Conservation (phyloP, 2,113 vertebrate species). For the Hepsetus odoe region DNA sequence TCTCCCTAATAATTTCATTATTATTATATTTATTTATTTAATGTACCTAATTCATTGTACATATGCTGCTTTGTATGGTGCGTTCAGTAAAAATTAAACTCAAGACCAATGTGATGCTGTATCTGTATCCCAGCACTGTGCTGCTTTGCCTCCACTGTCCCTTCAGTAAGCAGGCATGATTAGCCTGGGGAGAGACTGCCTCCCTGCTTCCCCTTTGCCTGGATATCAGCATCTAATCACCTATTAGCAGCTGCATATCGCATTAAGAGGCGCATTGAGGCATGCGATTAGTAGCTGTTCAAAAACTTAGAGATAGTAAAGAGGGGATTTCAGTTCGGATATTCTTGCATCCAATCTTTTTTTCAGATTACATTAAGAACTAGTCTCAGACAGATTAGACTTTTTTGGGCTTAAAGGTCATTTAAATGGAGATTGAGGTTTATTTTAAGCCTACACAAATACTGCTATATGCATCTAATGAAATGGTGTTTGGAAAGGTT, state of each 20-base stretch:
- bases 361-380: neutral
- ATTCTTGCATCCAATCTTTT: neutral
- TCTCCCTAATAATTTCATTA: no score
- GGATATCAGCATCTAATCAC: slow-evolving; percentile 50
- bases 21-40: no score
- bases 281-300: slow-evolving; percentile 26
- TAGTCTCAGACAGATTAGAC: neutral
- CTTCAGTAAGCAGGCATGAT: slow-evolving; percentile 31
- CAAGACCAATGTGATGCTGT: no score
- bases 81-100: no score
- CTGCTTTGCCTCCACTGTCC: neutral
- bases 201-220: slow-evolving; percentile 29
- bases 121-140: slow-evolving; percentile 6
- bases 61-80: no score
- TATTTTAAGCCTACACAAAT: neutral
- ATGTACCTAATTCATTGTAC: no score
- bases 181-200: slow-evolving; percentile 17
- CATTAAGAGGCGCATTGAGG: slow-evolving; percentile 39
- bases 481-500: neutral
- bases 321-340: slow-evolving; percentile 7
- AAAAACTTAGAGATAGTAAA: slow-evolving; percentile 26
- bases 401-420: neutral
- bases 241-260: slow-evolving; percentile 49
- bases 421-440: neutral
- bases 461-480: neutral